Conservation (phyloP, 2,797 vertebrate genomes). For the Darevskia nairensis region DNA sequence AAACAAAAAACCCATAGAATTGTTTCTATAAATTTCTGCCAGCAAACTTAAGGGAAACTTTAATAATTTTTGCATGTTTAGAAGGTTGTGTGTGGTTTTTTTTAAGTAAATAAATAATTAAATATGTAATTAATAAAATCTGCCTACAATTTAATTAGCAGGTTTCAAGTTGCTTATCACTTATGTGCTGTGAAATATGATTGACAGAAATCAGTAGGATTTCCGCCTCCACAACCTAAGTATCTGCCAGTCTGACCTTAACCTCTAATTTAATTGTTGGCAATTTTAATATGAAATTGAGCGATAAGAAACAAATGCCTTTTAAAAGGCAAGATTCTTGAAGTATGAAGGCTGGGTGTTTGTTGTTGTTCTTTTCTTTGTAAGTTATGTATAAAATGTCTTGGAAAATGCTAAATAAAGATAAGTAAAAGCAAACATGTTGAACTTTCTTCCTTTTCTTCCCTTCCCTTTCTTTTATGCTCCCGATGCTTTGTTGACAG, state of each 20-base stretch:
- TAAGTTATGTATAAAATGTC: background rate
- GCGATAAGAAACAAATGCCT: background rate
- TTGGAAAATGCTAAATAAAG: constrained; percentile 2
- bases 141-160: background rate
- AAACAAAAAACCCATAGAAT: too few relatives aligned
- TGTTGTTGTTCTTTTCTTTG: background rate
- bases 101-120: background rate
- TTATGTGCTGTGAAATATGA: background rate
- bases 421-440: background rate
- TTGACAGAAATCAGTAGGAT: background rate
- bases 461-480: background rate
- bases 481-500: constrained; percentile 17
- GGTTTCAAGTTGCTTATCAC: background rate
- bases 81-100: too few relatives aligned
- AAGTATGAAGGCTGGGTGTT: background rate
- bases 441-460: background rate
- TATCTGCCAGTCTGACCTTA: background rate
- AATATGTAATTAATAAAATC: background rate
- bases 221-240: background rate
- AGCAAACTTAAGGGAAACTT: background rate
- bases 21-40: background rate
- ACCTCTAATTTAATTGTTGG: background rate
- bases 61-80: background rate
- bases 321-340: constrained; percentile 25
- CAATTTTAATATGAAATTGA: background rate